Conservation (phyloP, 2,113 vertebrate genomes). For the Mormyrus lacerda region DNA sequence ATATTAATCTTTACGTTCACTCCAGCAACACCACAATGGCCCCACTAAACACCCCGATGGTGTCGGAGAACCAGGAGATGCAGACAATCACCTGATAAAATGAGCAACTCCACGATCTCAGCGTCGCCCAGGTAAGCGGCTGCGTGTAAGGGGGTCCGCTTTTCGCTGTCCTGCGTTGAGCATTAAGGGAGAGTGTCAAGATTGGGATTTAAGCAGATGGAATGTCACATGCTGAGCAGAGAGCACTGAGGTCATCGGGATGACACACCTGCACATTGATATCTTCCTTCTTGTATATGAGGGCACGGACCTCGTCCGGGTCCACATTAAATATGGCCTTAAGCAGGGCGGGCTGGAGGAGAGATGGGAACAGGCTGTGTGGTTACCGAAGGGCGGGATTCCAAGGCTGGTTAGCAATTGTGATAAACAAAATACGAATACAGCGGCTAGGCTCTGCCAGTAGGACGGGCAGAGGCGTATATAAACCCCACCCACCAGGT, state of each 20-base stretch:
- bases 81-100: constrained; percentile 79
- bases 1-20: neutral
- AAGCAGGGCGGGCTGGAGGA: constrained; percentile 82
- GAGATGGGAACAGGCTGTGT: constrained; percentile 6
- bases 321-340: constrained; percentile 99
- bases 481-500: neutral
- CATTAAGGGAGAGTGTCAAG: neutral
- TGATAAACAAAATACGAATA: neutral
- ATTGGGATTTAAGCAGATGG: neutral
- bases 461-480: neutral
- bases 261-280: constrained; percentile 87
- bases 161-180: constrained; percentile 85
- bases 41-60: neutral
- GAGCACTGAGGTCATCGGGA: neutral
- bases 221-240: neutral
- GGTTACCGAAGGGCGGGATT: neutral
- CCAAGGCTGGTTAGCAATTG: neutral
- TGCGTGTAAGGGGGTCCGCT: constrained; percentile 94
- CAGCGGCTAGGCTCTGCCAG: neutral
- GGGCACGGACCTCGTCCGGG: constrained; percentile 91
- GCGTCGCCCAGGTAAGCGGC: constrained; percentile 96
- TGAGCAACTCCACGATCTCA: constrained; percentile 96
- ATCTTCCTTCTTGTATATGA: constrained; percentile 99
- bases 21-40: neutral
- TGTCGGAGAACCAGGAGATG: neutral